These are phyloP conservation scores for Burhinus oedicnemus DNA, from an alignment of 2,113 vertebrate species.

Conservation along the genomic window DNA sequence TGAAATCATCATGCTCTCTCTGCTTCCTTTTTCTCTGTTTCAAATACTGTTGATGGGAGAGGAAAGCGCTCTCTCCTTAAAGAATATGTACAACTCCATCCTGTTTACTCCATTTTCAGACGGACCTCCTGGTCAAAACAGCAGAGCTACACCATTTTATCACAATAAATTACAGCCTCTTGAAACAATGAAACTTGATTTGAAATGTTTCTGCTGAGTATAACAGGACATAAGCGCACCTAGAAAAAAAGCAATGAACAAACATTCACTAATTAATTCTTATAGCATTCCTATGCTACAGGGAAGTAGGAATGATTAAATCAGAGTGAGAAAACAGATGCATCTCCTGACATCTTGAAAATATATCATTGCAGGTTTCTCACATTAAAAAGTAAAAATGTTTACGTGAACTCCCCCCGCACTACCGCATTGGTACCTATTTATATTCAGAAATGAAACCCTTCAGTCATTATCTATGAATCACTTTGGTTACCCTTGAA, in stretches of 20 bases:
- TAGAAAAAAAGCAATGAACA: not conserved
- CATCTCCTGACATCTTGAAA: not conserved
- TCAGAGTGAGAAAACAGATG: not conserved
- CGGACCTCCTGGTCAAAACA: constrained; percentile 10
- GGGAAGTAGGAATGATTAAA: not conserved
- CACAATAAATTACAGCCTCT: not conserved
- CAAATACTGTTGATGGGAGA: not conserved
- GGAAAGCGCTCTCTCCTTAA: not conserved
- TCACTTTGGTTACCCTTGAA: constrained; percentile 30
- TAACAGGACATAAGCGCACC: not conserved
- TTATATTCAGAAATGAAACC: not conserved
- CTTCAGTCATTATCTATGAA: constrained; percentile 7
- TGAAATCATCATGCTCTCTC: not conserved
- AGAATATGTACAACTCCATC: not conserved
- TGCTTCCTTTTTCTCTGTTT: not conserved
- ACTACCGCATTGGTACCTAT: not conserved
- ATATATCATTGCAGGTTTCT: not conserved
- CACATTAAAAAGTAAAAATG: not conserved
- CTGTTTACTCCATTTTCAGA: not conserved
- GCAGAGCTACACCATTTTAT: not conserved
- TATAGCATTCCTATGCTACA: not conserved
- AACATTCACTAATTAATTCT: not conserved
- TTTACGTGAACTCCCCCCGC: not conserved
- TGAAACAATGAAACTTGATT: constrained; percentile 12
- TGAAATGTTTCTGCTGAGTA: not conserved